Base-by-base conservation (phyloP, 2,888 invertebrate genomes). In the Eristalis intricaria region DNA sequence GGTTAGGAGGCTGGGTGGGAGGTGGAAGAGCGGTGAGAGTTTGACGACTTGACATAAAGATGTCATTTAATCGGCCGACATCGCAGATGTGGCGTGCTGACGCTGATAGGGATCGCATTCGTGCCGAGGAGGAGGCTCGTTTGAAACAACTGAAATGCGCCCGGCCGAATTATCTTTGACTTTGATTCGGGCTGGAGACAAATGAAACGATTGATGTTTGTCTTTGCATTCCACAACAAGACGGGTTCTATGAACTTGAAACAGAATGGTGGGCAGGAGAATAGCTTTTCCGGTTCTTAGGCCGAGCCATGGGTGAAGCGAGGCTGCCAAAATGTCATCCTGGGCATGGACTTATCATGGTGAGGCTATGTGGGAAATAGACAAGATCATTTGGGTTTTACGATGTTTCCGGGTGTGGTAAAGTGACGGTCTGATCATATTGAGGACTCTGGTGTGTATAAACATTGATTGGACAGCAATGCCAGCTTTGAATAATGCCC, bases 1-100 rank as follows among this genome's bases (percentile, higher is more conserved):
- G n/a, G n/a, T n/a, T n/a, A n/a, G n/a, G n/a, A 76, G 79, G 63
- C 79, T 87, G 84, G 87, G 87, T 73, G 84, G 87, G 79, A 84
- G 80, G 84, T 80, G 87, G 79, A 84, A 80, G 84, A 84, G 79
- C 76, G 84, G 73, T 84, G 87, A 87, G 84, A 84, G 84, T 83
- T 87, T 87, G 87, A 87, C 66, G 87, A 84, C 87, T 87, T 87
- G 79, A 87, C 84, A 87, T 87, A 87, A 87, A 87, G 87, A 84
- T 80, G 79, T 84, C 87, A 84, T 84, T 87, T 87, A 87, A 87
- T 84, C 87, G 87, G 64, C 76, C 71, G 84, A 84, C 68, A 84
- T 84, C 76, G 76, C 75, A 79, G 87, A 87, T 84, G 79, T 87
- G 83, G 78, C 84, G 73, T 87, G 84, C 79, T 80, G 71, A 71